Evolutionary conservation across 2,113 vertebrate species (phyloP).

Genomic region (Rallus limicola): DNA sequence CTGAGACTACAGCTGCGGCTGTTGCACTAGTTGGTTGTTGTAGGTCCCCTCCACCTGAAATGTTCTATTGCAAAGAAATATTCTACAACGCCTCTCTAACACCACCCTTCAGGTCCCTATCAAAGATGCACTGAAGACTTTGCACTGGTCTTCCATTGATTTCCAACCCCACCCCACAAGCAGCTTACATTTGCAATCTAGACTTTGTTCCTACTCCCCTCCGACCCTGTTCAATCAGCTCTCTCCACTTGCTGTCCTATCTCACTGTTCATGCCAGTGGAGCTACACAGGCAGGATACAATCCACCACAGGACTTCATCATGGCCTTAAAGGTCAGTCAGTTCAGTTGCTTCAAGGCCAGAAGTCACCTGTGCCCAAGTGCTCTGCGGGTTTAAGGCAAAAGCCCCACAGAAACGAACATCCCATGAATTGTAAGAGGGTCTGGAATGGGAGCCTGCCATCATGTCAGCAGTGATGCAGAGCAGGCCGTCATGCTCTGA

Average conservation of each 20-base stretch:
- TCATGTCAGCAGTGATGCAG: rapidly evolving
- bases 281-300: not conserved
- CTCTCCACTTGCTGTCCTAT: not conserved
- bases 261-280: not conserved
- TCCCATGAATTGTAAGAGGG: rapidly evolving
- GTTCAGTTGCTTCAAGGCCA: not conserved
- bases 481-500: rapidly evolving
- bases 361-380: not conserved
- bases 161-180: not conserved
- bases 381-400: not conserved
- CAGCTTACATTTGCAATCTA: not conserved
- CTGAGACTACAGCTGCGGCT: not conserved
- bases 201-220: slow-evolving; percentile 10
- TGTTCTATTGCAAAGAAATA: not conserved
- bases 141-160: not conserved
- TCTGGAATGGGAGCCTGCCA: rapidly evolving
- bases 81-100: not conserved
- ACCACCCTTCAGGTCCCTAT: not conserved
- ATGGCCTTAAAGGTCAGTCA: not conserved
- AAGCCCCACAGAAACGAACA: not conserved
- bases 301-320: not conserved
- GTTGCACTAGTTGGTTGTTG: rapidly evolving
- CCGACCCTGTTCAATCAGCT: not conserved
- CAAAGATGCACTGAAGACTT: slow-evolving; percentile 26
- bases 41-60: not conserved